phyloP scores from a whole-genome alignment of 1,140 invertebrate genomes.

The Pseudomyrmex gracilis region DNA sequence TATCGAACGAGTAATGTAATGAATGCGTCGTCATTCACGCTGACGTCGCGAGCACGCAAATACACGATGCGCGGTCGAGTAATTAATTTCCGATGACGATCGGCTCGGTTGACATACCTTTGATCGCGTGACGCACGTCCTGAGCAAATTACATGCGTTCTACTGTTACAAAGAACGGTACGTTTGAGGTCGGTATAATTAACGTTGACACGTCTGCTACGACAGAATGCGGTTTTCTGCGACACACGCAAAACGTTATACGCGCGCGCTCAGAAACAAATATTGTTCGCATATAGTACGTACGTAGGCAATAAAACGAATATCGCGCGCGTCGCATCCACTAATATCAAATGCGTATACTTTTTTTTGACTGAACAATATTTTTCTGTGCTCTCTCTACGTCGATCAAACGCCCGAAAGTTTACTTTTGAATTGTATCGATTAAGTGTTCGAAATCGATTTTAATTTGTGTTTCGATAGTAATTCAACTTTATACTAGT shows the following conservation, averaged over 20 bases:
- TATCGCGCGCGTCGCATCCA: not conserved
- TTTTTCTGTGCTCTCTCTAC: conserved; percentile 1
- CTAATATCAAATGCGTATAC: conserved; percentile 13
- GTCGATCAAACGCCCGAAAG: conserved; percentile 8
- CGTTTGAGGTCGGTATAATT: conserved; percentile 51
- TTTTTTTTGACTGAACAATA: not conserved
- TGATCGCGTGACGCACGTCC: conserved; percentile 40
- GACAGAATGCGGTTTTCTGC: conserved; percentile 26
- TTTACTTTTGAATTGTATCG: conserved; percentile 1
- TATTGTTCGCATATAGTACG: conserved; percentile 5
- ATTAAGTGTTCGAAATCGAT: conserved; percentile 4
- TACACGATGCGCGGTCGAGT: conserved; percentile 35
- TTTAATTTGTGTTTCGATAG: not conserved
- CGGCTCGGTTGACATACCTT: conserved; percentile 43
- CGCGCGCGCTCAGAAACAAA: not conserved
- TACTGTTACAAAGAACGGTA: conserved; percentile 49
- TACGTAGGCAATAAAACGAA: conserved; percentile 26
- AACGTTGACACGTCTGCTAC: conserved; percentile 23
- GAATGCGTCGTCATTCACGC: conserved; percentile 14
- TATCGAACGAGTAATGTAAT: not conserved
- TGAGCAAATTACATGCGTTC: conserved; percentile 49
- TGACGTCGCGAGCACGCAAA: conserved; percentile 26
- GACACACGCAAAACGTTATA: not conserved
- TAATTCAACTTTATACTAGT: not conserved
- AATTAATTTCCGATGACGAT: conserved; percentile 62